Evolutionary conservation across 2,797 vertebrate species (phyloP), one percentile per base, ranked within the genome.

Genomic region (Fistularia tabacaria): DNA sequence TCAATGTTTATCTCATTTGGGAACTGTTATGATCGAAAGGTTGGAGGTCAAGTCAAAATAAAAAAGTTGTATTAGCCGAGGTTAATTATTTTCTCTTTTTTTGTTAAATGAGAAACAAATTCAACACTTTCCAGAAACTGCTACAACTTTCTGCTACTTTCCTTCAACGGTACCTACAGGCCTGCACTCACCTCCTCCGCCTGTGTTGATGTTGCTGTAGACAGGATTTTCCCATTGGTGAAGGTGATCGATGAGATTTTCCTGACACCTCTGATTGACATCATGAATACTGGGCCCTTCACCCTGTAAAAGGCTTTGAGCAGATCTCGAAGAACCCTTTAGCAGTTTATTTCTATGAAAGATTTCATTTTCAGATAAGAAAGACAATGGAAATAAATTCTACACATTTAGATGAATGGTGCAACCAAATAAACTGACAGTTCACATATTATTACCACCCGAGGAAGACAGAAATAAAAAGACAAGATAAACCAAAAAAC

Each of bases 161-260:
- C n/a, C n/a, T n/a, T n/a, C n/a, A n/a, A n/a, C n/a, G n/a, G n/a
- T n/a, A n/a, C n/a, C n/a, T n/a, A 25, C 25, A 25, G 25, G 25
- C 2, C 25, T 25, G 52, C 1, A 11, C 76, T 79, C 61, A 91
- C 88, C 77, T 73, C 47, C 56, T 71, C 69, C 74, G 6, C 87
- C 79, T 62, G 74, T 54, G 64, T 39, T 73, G 63, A 92, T 90
- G 79, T 92, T 92, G 38, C 90, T 90, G 56, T 92, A 92, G 56
- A 92, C 91, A 46, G 90, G 89, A 85, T 91, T 91, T 46, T 91
- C 88, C 41, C 79, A 84, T 59, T 63, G 76, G 52, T 70, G 68
- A 7, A 54, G 60, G 14, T 54, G 44, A 53, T 70, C 58, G 0
- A 53, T 68, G n/a, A 78, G 81, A 82, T 85, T 87, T 38, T 89